These are phyloP conservation scores for Babylonia areolata DNA, from an alignment of 1,140 invertebrate species.

Conservation along the genomic window DNA sequence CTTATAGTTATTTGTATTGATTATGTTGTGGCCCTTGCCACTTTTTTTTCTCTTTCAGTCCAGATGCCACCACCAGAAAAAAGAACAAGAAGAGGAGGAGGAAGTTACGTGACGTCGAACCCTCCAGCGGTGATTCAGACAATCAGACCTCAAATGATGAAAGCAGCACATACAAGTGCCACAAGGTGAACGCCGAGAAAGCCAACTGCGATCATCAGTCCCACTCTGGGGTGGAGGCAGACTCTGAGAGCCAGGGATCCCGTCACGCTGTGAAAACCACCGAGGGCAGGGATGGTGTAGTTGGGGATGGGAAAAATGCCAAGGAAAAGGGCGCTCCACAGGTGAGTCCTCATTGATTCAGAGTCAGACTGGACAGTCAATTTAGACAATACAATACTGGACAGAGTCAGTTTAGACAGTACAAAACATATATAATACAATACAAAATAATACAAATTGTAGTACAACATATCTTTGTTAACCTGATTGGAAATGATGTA, in stretches of 20 bases:
- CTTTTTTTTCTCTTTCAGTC: slow-evolving; percentile 43
- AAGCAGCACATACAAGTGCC: slow-evolving; percentile 34
- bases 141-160: slow-evolving; percentile 65
- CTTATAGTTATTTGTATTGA: too few relatives aligned
- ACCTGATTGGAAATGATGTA: too few relatives aligned
- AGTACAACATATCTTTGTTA: too few relatives aligned
- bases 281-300: not conserved
- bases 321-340: not conserved
- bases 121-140: slow-evolving; percentile 73
- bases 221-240: slow-evolving; percentile 67
- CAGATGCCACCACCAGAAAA: slow-evolving; percentile 57
- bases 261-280: slow-evolving; percentile 5
- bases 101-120: slow-evolving; percentile 64
- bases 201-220: slow-evolving; percentile 40
- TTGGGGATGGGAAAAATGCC: not conserved
- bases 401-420: too few relatives aligned
- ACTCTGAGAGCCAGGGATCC: slow-evolving; percentile 66
- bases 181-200: slow-evolving; percentile 32
- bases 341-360: not conserved
- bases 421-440: too few relatives aligned
- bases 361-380: too few relatives aligned
- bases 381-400: too few relatives aligned
- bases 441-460: too few relatives aligned
- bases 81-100: slow-evolving; percentile 70
- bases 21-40: not conserved